Evolutionary conservation across 2,888 invertebrate genomes (phyloP), one percentile per base, ranked within the genome.

Genomic region (Drosophila pegasa): DNA sequence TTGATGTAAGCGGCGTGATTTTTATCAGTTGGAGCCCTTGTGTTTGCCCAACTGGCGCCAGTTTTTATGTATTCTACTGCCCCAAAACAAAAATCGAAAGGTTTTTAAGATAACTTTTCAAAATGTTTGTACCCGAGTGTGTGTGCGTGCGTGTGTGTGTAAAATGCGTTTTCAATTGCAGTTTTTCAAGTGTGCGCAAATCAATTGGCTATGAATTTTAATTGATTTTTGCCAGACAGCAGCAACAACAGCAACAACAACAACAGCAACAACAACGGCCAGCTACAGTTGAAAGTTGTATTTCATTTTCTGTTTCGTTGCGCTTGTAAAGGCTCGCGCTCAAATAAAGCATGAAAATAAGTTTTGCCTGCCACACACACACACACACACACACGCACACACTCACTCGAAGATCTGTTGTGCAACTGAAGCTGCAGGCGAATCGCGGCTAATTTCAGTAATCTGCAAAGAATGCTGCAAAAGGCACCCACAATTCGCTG

Each of bases 151-250:
- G n/a, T 45, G 43, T 50, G 33, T 61, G 41, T 62, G 69, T 65
- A 38, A 78, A 75, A 58, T 60, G 60, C 65, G 57, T 78, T 75
- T 75, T 75, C 78, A 77, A 77, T 76, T 77, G 72, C 80, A 61
- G 61, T 78, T 70, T 70, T 33, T 64, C 51, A 70, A 75, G 64
- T 72, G 80, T 84, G 79, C 73, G 67, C 81, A 78, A 90, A 90
- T 90, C 90, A 86, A 91, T 91, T 90, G 87, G 91, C 81, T 89
- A 90, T 90, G 91, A 89, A 80, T 89, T 90, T 91, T 90, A 90
- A 90, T 90, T 90, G 91, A 90, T 85, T 85, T 85, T 87, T 68
- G 64, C 63, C 60, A 59, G 80, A 56, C 75, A 79, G 57, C 59
- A 59, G 41, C 54, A 72, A 43, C 51, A 61, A 37, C 66, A 57